Percentiles rank a stretch among this genome's conserved stretches.
Conservation (phyloP, 2,888 invertebrate species). For the Microctonus hyperodae region DNA sequence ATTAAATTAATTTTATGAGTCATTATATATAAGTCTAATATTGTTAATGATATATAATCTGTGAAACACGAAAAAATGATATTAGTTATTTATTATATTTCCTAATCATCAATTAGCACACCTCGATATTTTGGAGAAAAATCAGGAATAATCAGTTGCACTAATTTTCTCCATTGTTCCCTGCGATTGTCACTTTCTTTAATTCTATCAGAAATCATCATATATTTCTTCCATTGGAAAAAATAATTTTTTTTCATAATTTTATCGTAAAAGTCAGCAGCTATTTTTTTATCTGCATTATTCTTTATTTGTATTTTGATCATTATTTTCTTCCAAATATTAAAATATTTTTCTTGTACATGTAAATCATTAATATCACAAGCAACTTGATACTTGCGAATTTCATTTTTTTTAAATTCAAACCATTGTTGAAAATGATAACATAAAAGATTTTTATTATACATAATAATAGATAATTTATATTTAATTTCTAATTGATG, state of each 20-base stretch:
- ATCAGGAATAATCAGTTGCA: conserved; percentile 55
- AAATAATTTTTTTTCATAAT: conserved; percentile 47
- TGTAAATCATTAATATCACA: conserved; percentile 75
- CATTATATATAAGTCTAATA: too few species aligned
- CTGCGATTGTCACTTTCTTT: conserved; percentile 53
- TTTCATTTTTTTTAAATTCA: conserved; percentile 36
- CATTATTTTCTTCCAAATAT: conserved; percentile 65
- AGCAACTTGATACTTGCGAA: conserved; percentile 72
- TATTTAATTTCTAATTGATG: conserved; percentile 39
- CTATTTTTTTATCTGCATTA: conserved; percentile 43
- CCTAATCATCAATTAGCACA: conserved; percentile 47
- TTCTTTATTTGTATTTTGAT: conserved; percentile 59
- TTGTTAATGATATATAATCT: too few species aligned
- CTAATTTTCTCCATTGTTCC: conserved; percentile 53
- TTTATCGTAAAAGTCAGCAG: conserved; percentile 41
- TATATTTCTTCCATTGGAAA: conserved; percentile 50
- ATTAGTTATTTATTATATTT: neutral
- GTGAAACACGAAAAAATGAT: neutral
- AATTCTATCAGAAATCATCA: conserved; percentile 47
- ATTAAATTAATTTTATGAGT: too few species aligned
- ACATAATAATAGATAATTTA: conserved; percentile 42
- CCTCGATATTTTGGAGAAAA: conserved; percentile 52
- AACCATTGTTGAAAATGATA: conserved; percentile 48
- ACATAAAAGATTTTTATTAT: conserved; percentile 44
- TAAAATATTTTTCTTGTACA: conserved; percentile 66